Percentiles rank a stretch among this genome's conserved stretches.
These are phyloP conservation scores for Drosophila imparisetae DNA, from an alignment of 2,888 invertebrate genomes.

Conservation along the genomic window DNA sequence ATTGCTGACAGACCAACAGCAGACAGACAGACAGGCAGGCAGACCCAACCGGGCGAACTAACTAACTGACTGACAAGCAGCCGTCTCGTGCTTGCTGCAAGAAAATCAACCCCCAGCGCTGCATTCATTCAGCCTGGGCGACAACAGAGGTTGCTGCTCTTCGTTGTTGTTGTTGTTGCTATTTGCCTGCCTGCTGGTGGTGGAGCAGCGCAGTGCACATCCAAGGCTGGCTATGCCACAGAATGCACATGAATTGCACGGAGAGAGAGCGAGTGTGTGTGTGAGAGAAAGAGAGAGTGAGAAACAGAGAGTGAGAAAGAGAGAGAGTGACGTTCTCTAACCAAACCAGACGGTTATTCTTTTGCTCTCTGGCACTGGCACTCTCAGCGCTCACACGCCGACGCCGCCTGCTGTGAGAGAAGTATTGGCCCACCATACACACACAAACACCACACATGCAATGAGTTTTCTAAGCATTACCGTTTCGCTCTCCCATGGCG, in stretches of 20 bases:
- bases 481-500: constrained; percentile 52
- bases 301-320: background rate
- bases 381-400: constrained; percentile 63
- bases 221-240: constrained; percentile 45
- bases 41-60: constrained; percentile 25
- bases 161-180: constrained; percentile 23
- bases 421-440: constrained; percentile 35
- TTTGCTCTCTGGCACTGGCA: constrained; percentile 28
- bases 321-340: constrained; percentile 34
- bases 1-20: constrained; percentile 22
- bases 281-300: background rate
- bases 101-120: constrained; percentile 71
- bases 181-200: constrained; percentile 16
- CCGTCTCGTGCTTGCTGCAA: constrained; percentile 57
- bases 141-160: constrained; percentile 37
- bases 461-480: constrained; percentile 64
- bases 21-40: constrained; percentile 14
- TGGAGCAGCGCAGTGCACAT: constrained; percentile 48
- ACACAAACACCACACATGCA: constrained; percentile 14
- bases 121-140: constrained; percentile 41
- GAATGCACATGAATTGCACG: constrained; percentile 65
- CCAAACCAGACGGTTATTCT: constrained; percentile 11
- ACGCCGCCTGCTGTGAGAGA: constrained; percentile 66
- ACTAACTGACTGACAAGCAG: constrained; percentile 61
- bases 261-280: background rate